Base-by-base conservation (phyloP, 2,113 vertebrate genomes). In the Corydoras maculifer region DNA sequence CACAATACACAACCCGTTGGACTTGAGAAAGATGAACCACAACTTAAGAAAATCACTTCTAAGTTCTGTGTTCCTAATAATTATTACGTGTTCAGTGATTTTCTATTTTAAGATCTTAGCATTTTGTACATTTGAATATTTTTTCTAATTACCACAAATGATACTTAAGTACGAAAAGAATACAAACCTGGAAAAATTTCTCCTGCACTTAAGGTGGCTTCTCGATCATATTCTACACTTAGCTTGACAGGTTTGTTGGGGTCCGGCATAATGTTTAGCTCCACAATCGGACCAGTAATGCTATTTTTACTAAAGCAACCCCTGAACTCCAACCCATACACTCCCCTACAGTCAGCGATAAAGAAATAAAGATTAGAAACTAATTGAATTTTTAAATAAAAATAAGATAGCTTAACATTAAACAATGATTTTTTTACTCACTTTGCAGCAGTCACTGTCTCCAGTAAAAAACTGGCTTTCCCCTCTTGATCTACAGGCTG, bases 191-290 rank as follows among this genome's bases (percentile, higher is more conserved):
- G 91, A 50, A 97, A 93, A 31, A 75, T 75, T 49, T 78, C 74
- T 54, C 94, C 95, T 60, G 95, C 95, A 75, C 68, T 75, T 79
- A 93, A 91, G 68, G 49, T 76, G 55, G 78, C 76, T 29, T 58
- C 78, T 66, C 57, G 87, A 77, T 94, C 84, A 18, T 92, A 96
- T 62, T 90, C 85, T 60, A 96, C 89, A 9, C 80, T 80, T 68
- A 98, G 83, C 65, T 59, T 11, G 62, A 90, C 77, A 2, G 95
- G 94, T 77, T 91, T 94, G 72, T 88, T 92, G 58, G 93, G 91
- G 78, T 98, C 90, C 62, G 93, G 91, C 62, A 93, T 79, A 72
- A 98, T 83, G 30, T 87, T 94, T 58, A 98, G 77, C 31, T 79
- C 91, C 69, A 98, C 85, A 50, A 78, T 12, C 54, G 90, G 90